Conservation (phyloP, 2,113 vertebrate genomes). For the Eublepharis macularius region DNA sequence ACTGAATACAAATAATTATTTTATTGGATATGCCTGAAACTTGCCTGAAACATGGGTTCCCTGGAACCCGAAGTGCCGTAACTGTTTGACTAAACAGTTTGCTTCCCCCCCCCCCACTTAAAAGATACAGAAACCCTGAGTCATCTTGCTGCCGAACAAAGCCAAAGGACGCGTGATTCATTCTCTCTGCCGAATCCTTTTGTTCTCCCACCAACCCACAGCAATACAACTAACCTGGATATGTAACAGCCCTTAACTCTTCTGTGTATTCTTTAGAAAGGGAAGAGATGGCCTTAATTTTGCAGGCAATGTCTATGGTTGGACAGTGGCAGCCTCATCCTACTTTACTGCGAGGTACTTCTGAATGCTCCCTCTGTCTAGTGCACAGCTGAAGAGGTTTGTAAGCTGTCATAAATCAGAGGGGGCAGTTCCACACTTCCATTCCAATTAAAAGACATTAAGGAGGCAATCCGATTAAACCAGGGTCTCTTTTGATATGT, state of each 20-base stretch:
- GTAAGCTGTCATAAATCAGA: neutral
- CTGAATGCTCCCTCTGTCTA: neutral
- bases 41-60: neutral
- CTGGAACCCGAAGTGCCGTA: neutral
- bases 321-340: neutral
- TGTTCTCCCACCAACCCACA: neutral
- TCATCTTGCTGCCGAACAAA: neutral
- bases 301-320: accelerated
- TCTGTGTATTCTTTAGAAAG: neutral
- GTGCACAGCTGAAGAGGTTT: neutral
- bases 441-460: conserved; percentile 12
- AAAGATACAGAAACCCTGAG: neutral
- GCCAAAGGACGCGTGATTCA: neutral
- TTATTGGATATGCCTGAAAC: neutral
- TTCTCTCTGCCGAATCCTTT: neutral
- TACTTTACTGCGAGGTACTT: neutral
- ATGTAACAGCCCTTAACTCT: neutral
- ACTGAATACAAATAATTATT: neutral
- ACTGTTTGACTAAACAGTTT: neutral
- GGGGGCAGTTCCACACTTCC: neutral
- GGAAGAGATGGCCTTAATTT: neutral
- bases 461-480: conserved; percentile 4
- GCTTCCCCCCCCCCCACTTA: too few relatives aligned
- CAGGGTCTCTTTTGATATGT: neutral
- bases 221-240: neutral